Base-by-base conservation (phyloP, 1,140 invertebrate species). In the Drosophila ogumai region DNA sequence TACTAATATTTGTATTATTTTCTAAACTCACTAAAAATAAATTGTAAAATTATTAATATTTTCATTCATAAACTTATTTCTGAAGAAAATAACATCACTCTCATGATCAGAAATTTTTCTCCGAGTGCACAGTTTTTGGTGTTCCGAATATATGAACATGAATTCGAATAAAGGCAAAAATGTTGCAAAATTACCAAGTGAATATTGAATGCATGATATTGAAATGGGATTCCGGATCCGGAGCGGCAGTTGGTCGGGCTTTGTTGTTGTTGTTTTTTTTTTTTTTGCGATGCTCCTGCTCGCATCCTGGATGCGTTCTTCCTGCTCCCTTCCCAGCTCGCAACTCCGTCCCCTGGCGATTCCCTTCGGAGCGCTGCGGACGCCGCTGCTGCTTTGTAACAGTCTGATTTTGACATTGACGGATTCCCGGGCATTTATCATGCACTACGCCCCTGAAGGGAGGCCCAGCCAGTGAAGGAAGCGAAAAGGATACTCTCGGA, bases 331-430 rank as follows among this genome's bases (percentile, higher is more conserved):
- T 59, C 34, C 19, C 38, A 59, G 22, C 31, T 31, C 58, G 17
- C 36, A 40, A 15, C 31, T 15, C 22, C 46, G 49, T 47, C 56
- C 38, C 46, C 49, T 44, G 38, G 41, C 32, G 44, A 73, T 52
- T 64, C 54, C 77, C 66, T 57, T 65, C 60, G 60, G 61, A 58
- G 43, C 38, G 74, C 64, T 67, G 74, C 55, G 66, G 58, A 64
- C 67, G 65, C 75, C 66, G 57, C 63, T 79, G 66, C 75, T 78
- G 66, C 71, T 86, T 85, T 88, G 80, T 88, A 80, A 90, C 82
- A 90, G 82, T 90, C 85, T 87, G 85, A 88, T 90, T 88, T 87
- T 90, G 85, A 90, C 85, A 84, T 90, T 90, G 85, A 90, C 85
- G 85, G 67, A 90, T 90, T 88, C 61, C 47, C 41, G 41, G 73